A percentile compares a stretch with the other conserved stretches of the same genome.
Conservation (phyloP, 2,888 invertebrate genomes). For the Alentia gelatinosa region DNA sequence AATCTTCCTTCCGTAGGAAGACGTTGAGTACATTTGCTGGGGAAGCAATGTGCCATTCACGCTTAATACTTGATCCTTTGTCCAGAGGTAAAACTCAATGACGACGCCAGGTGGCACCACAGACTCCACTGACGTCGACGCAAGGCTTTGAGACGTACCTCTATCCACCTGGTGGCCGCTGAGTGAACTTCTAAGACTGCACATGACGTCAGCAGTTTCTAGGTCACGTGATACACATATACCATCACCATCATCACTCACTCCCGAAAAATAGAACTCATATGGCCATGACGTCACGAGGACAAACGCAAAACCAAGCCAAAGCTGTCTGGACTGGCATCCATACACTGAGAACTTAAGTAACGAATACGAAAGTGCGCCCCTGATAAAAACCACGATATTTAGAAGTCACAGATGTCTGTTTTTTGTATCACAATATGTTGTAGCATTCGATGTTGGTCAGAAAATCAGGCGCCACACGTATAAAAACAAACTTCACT, state of each 20-base stretch:
- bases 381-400: neutral
- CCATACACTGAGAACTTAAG: neutral
- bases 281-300: neutral
- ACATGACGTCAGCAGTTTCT: neutral
- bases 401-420: neutral
- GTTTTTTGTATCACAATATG: conserved; percentile 17
- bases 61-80: conserved; percentile 32
- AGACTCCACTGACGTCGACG: neutral
- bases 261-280: neutral
- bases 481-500: neutral
- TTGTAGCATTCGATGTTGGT: conserved; percentile 13
- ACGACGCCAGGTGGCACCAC: conserved; percentile 20
- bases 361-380: neutral
- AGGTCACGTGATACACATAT: neutral
- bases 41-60: conserved; percentile 21
- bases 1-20: neutral
- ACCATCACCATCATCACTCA: neutral
- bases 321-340: neutral
- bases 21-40: neutral
- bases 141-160: neutral
- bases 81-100: conserved; percentile 13
- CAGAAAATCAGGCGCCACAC: neutral
- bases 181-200: neutral
- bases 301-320: conserved; percentile 8
- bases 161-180: neutral